Base-by-base conservation (phyloP, 2,888 invertebrate genomes). In the Toxonevra muliebris region DNA sequence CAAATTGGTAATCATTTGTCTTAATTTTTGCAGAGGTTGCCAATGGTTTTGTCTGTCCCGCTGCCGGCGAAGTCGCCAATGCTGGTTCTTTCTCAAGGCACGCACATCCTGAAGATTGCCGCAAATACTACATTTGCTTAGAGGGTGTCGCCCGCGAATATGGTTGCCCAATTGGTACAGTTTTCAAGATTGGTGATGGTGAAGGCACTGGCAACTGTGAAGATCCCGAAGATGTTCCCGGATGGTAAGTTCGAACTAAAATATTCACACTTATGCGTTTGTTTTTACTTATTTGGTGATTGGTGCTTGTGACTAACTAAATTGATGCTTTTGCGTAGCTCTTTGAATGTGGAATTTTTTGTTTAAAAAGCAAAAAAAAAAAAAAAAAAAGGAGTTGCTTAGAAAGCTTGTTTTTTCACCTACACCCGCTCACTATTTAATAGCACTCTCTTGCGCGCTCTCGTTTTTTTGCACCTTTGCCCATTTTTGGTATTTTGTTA, bases 81-180 rank as follows among this genome's bases (percentile, higher is more conserved):
- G 89, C 92, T 73, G 96, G 95, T 71, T 93, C 95, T 73, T 97
- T 96, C 91, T 95, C 95, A 77, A 91, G 96, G 83, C 96, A 96
- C 87, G 95, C 96, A 69, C 96, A 97, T 86, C 96, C 96, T 48
- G 95, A 95, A 76, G 95, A 95, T 86, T 95, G 95, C 89, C 92
- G 96, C 81, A 96, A 96, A 85, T 97, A 96, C 87, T 97, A 94
- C 89, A 95, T 96, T 86, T 97, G 96, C 84, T 86, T 96, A 74
- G 96, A 96, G 86, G 93, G 94, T 76, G 92, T 91, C 69, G 94
- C 96, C 74, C 90, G 96, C 76, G 96, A 96, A 86, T 96, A 96
- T 86, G 96, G 96, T 74, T 97, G 96, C 88, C 96, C 96, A 80
- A 94, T 97, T 83, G 96, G 96, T 67, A 96, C 96, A 67, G 96